Evolutionary conservation across 2,888 invertebrate genomes (phyloP), one percentile per base, ranked within the genome.

Genomic region (Chloroclystis v-ata): DNA sequence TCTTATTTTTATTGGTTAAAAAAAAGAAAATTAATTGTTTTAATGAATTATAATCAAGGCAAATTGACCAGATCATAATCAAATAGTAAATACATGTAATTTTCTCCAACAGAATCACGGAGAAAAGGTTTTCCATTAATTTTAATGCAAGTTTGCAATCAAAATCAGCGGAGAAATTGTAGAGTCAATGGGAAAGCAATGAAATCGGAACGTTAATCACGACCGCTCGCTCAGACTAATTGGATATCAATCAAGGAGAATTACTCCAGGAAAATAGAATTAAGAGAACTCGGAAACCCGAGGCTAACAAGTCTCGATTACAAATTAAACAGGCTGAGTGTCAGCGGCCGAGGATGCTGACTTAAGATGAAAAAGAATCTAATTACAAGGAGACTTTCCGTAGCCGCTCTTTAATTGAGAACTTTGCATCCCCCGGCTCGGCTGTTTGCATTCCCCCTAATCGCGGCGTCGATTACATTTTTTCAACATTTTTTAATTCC

Each of bases 401-500:
- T 76, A 72, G 80, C 75, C 76, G 74, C 63, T 72, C 77, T 82
- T 83, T 86, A 87, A 87, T 87, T 86, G 86, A 84, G 83, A 83
- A 83, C 82, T 79, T 79, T 77, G 67, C 58, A 54, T 56, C 45
- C 57, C 51, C 52, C 52, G 60, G 43, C 57, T 56, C 52, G 47
- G 43, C 75, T 79, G 80, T 82, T 83, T 81, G 81, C 82, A 75
- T 76, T 75, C 78, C 63, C 81, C 81, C 76, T 78, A 75, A 78
- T 76, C 74, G 71, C 69, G 70, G 86, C 80, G 82, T 87, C 86
- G 82, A 86, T 87, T 86, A 86, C 84, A 86, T 80, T 86, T 86
- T 84, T 83, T 78, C 71, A 75, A 82, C 80, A 77, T 82, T 86
- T 87, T 86, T 85, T 86, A 85, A 87, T 86, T 85, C 82, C 82